These are phyloP conservation scores for Pachydiplax longipennis DNA, from an alignment of 2,888 invertebrate species.

Conservation along the genomic window DNA sequence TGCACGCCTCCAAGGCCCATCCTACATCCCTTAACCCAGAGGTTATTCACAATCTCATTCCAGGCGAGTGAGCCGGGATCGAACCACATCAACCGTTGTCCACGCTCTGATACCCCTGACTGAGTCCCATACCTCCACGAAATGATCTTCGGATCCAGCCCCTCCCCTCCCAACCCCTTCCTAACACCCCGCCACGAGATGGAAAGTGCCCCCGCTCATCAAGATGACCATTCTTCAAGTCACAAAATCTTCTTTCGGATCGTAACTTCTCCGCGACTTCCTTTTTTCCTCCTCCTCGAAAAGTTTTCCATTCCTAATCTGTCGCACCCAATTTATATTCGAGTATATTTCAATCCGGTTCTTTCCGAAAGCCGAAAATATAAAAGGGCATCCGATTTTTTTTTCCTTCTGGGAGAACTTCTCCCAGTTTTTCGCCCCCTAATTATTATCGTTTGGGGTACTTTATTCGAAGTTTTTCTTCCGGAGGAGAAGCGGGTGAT, in stretches of 20 bases:
- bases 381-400: background rate
- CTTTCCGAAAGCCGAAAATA: background rate
- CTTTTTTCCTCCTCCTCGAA: background rate
- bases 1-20: background rate
- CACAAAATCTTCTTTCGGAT: background rate
- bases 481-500: no score
- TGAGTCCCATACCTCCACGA: slow-evolving; percentile 21
- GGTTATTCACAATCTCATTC: slow-evolving; percentile 45
- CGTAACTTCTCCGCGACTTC: background rate
- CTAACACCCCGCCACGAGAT: background rate
- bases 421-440: background rate
- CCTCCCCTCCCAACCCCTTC: background rate
- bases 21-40: slow-evolving; percentile 3
- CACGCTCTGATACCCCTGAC: slow-evolving; percentile 34
- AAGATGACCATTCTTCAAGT: slow-evolving; percentile 34
- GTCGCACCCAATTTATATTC: background rate
- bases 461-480: no score
- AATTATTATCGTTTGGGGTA: no score
- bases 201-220: background rate
- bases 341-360: background rate
- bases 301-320: background rate
- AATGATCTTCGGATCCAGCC: background rate
- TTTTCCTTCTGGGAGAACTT: background rate
- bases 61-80: slow-evolving; percentile 32
- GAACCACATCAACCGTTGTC: slow-evolving; percentile 42